phyloP scores from a whole-genome alignment of 1,140 invertebrate species.

The Cotesia chilonis region DNA sequence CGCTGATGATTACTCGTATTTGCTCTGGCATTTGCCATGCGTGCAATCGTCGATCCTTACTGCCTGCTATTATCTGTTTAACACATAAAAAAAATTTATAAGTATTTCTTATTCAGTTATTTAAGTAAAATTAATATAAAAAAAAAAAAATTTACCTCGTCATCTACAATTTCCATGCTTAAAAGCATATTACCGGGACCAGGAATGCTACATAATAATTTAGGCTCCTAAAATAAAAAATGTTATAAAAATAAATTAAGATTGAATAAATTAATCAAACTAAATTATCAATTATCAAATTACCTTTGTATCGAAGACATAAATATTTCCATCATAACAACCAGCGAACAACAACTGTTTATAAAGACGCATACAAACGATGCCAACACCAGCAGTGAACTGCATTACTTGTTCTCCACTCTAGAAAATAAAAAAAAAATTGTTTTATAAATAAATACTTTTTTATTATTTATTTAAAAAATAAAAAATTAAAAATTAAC shows the following conservation, averaged over 20 bases:
- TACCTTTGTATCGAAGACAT: conserved; percentile 69
- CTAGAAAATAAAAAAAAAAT: conserved; percentile 55
- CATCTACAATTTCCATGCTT: conserved; percentile 70
- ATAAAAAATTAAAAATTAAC: conserved; percentile 36
- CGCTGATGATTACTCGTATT: conserved; percentile 53
- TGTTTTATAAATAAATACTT: no score
- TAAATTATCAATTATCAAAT: conserved; percentile 28
- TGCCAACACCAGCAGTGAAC: conserved; percentile 71
- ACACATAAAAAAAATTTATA: conserved; percentile 41
- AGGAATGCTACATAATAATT: conserved; percentile 68
- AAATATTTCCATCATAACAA: conserved; percentile 77
- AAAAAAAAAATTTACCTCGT: conserved; percentile 65
- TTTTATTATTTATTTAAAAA: conserved; percentile 23
- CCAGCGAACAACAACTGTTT: conserved; percentile 71
- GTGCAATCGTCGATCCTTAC: conserved; percentile 70
- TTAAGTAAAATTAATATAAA: conserved; percentile 26
- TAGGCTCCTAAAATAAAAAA: conserved; percentile 57
- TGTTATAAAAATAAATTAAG: not conserved
- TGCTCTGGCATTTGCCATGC: conserved; percentile 70
- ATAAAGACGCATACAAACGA: conserved; percentile 71
- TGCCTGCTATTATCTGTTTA: conserved; percentile 72
- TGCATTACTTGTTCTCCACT: conserved; percentile 67
- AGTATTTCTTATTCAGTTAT: conserved; percentile 25
- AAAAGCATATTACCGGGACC: conserved; percentile 74
- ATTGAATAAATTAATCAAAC: conserved; percentile 21